A percentile compares a stretch with the other conserved stretches of the same genome.
phyloP scores from a whole-genome alignment of 1,140 invertebrate species.

The Cecropterus lyciades region DNA sequence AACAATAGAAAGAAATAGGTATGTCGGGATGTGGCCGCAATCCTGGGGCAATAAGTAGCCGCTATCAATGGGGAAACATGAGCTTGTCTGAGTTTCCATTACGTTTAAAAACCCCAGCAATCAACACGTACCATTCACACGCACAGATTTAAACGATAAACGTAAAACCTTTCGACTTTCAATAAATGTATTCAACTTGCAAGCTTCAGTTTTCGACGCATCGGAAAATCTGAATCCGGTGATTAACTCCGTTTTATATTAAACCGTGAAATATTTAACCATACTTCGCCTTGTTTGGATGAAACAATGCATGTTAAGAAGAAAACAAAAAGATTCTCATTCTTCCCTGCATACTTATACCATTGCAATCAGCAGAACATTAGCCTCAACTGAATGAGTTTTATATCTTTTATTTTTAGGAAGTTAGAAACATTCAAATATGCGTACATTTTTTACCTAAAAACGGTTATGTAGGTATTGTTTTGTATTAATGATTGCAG shows the following conservation, averaged over 20 bases:
- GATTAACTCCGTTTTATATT: conserved; percentile 19
- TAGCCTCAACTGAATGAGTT: conserved; percentile 23
- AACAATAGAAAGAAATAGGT: not conserved
- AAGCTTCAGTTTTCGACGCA: conserved; percentile 17
- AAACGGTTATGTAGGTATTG: too few species aligned
- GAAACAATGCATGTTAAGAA: conserved; percentile 22
- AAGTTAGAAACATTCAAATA: too few species aligned
- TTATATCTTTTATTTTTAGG: conserved; percentile 22
- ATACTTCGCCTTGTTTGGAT: conserved; percentile 15
- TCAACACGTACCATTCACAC: conserved; percentile 32
- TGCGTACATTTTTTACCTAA: too few species aligned
- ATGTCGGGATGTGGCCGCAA: too few species aligned
- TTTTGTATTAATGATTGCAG: too few species aligned
- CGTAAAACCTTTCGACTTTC: conserved; percentile 21
- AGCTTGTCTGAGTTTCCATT: conserved; percentile 12
- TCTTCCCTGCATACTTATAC: conserved; percentile 10
- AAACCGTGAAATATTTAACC: conserved; percentile 23
- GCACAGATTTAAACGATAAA: conserved; percentile 34
- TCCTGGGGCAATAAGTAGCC: conserved; percentile 10
- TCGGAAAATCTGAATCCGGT: conserved; percentile 21
- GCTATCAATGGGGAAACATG: conserved; percentile 3
- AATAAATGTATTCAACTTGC: conserved; percentile 29
- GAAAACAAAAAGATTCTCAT: conserved; percentile 19
- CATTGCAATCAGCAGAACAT: conserved; percentile 20
- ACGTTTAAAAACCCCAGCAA: conserved; percentile 29